Evolutionary conservation across 2,888 invertebrate genomes (phyloP).

Genomic region (Gerris lacustris): DNA sequence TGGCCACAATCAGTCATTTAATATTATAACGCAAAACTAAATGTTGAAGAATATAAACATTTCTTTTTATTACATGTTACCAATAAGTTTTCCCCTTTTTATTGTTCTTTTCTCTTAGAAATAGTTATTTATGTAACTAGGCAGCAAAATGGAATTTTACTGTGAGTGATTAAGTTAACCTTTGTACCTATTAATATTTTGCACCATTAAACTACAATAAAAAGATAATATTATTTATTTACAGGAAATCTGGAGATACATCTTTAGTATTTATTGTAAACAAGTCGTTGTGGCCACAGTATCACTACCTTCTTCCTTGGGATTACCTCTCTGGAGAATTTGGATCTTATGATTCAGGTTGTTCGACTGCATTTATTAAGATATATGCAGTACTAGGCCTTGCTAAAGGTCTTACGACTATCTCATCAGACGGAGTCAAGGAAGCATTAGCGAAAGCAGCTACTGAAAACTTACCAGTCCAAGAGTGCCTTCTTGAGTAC

Average conservation of each 20-base stretch:
- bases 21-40: too few species aligned
- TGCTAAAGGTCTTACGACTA: slow-evolving; percentile 50
- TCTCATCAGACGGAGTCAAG: slow-evolving; percentile 50
- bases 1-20: too few species aligned
- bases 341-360: slow-evolving; percentile 57
- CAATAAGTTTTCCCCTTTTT: too few species aligned
- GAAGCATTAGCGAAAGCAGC: slow-evolving; percentile 49
- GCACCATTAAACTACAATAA: too few species aligned
- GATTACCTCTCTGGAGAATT: slow-evolving; percentile 75
- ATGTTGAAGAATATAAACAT: too few species aligned
- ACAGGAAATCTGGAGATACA: slow-evolving; percentile 55
- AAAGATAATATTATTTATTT: slow-evolving; percentile 18
- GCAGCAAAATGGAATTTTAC: too few species aligned
- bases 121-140: too few species aligned
- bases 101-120: too few species aligned
- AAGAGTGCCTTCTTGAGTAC: slow-evolving; percentile 44
- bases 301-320: slow-evolving; percentile 64
- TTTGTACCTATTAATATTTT: too few species aligned
- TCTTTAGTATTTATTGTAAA: slow-evolving; percentile 61
- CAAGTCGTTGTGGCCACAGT: slow-evolving; percentile 67
- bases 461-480: slow-evolving; percentile 44
- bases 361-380: slow-evolving; percentile 53
- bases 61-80: too few species aligned
- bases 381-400: slow-evolving; percentile 56
- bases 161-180: too few species aligned